Conservation (phyloP, 1,140 invertebrate genomes). For the Atta cephalotes region DNA sequence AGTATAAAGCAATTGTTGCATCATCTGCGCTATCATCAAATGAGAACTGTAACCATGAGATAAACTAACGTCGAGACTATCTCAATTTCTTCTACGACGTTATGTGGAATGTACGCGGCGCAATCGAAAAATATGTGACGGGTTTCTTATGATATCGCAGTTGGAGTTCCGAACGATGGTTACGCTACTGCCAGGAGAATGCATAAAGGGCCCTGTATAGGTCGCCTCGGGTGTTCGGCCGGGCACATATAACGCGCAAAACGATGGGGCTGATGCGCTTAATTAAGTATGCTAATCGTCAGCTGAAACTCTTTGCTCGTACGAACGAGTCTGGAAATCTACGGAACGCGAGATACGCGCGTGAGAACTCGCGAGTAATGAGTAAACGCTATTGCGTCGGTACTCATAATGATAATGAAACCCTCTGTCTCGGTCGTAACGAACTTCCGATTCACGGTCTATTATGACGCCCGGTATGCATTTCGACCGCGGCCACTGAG, state of each 20-base stretch:
- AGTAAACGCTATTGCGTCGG: background rate
- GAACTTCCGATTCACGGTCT: constrained; percentile 27
- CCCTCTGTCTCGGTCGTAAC: constrained; percentile 3
- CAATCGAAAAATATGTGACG: constrained; percentile 44
- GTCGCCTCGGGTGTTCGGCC: constrained; percentile 56
- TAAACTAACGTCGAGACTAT: constrained; percentile 7
- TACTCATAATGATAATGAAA: constrained; percentile 1
- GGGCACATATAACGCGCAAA: constrained; percentile 67
- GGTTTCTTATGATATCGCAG: constrained; percentile 29
- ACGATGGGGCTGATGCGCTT: constrained; percentile 62
- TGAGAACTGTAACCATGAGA: constrained; percentile 12
- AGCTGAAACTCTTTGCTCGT: constrained; percentile 61
- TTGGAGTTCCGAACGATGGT: constrained; percentile 30
- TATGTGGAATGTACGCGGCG: constrained; percentile 25
- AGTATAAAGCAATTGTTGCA: background rate
- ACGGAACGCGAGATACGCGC: constrained; percentile 3
- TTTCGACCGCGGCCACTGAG: background rate
- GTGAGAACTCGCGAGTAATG: constrained; percentile 19
- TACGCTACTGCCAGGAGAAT: constrained; percentile 35
- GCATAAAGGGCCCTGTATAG: constrained; percentile 44
- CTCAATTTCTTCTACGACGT: background rate
- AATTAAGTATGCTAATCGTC: constrained; percentile 78
- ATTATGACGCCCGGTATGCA: constrained; percentile 28
- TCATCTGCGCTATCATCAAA: background rate
- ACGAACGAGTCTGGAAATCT: constrained; percentile 53